Base-by-base conservation (phyloP, 2,888 invertebrate genomes). In the Papilio elwesi region DNA sequence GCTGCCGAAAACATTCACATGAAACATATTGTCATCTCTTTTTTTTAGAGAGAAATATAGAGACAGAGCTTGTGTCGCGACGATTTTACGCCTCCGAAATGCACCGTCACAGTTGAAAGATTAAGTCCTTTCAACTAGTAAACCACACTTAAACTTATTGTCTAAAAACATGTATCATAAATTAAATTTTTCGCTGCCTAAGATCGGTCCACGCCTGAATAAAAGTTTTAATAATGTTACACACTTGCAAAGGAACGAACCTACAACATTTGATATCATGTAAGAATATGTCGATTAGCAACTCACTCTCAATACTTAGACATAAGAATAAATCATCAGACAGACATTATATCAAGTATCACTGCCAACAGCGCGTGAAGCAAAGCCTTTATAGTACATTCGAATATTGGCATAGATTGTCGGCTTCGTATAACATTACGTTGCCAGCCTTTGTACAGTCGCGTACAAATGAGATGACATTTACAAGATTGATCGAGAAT, bases 261-360 rank as follows among this genome's bases (percentile, higher is more conserved):
- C 53, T 53, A 52, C 7, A 8, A 0, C 16, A 16, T 53, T 55
- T 26, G n/a, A 13, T 59, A 13, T 55, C 16, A 26, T 3, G 8
- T 26, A 6, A n/a, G n/a, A n/a, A 15, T 57, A 26, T 26, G 8
- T 9, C 43, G 43, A 0, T n/a, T n/a, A 59, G 7, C 10, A 9
- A 59, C 43, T 10, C 15, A n/a, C 15, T 10, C 13, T 66, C 10
- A n/a, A 13, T 51, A 6, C 8, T 43, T 12, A 67, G 15, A 0
- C 53, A 55, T 68, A 67, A 15, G 6, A 15, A 47, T 53, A 43
- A 52, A 67, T 43, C 7, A 38, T 59, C 9, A 59, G 8, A 3
- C 48, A 48, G 11, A 6, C 13, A 48, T 16, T 11, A 48, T 68
- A 68, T 68, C 49, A 49, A 68, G 13, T 59, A 49, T 47, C 59